Base-by-base conservation (phyloP, 2,888 invertebrate species). In the Drosophila pseudotalamancana region DNA sequence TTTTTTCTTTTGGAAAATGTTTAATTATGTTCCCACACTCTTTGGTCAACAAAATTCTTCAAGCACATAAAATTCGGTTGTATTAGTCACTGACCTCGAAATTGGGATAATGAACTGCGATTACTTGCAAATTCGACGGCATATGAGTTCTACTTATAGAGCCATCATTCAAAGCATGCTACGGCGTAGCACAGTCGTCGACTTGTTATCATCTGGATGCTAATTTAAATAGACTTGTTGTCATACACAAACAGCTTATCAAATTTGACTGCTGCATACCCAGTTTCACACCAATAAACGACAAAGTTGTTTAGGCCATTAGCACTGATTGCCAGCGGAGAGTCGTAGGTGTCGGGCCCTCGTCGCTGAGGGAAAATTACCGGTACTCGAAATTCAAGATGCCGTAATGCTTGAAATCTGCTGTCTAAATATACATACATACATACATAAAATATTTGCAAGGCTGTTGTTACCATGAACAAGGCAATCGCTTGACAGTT, bases 81-180 rank as follows among this genome's bases (percentile, higher is more conserved):
- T 54, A 40, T 35, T 61, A 42, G 50, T 31, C 45, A 11, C 21
- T 21, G 8, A 11, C 6, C 14, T 14, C 27, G 3, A 40, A 40
- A 43, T 12, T 59, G 59, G 67, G 67, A 67, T 62, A 83, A 69
- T 57, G 57, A 83, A 72, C 84, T 60, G 68, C 50, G 40, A 64
- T 83, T 79, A 76, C 67, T 72, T 72, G 62, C 77, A 59, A 50
- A 31, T 53, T 14, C 11, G 32, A 14, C 11, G 9, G 3, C 37
- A 18, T 31, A 34, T 57, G 50, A 45, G 37, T 23, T 40, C 57
- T 29, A 8, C 48, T 59, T 72, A 72, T 73, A 59, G 37, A 73
- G 72, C 29, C 55, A 62, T 73, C 73, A 56, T 12, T 35, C 32
- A 18, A 9, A 27, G 16, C 16, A 12, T 18, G 40, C 6, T 18